Evolutionary conservation across 1,140 invertebrate species (phyloP), one percentile per base, ranked within the genome.

Genomic region (Polypedilum vanderplanki): DNA sequence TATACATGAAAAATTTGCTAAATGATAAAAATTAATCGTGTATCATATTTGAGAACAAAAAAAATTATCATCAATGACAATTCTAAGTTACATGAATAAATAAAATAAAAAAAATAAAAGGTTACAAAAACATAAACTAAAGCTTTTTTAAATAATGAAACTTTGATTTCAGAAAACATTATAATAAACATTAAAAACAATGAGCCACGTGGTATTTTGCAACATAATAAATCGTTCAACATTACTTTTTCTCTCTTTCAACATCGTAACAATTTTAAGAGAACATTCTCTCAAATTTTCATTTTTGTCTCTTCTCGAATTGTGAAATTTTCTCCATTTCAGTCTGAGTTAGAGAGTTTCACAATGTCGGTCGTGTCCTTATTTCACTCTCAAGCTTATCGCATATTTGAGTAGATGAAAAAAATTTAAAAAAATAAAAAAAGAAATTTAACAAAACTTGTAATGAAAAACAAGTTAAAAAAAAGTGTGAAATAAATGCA

Each of bases 291-390:
- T 12, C 46, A 57, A 57, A 15, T 57, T 57, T 57, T 15, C 46
- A 57, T 0, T n/a, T 15, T 57, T 33, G 5, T 5, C 15, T 57
- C 46, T 57, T n/a, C 46, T 57, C 46, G n/a, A 57, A 46, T 3
- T 57, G 10, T n/a, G 24, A 57, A 57, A 57, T n/a, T n/a, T 57
- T 57, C 46, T 15, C 46, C 46, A 57, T 33, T 33, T 57, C 46
- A 57, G 46, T 57, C 46, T 57, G 46, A 57, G 46, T 57, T n/a
- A 57, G n/a, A 57, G n/a, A 15, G 12, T 57, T 57, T 57, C 46
- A n/a, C 12, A 4, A n/a, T 57, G 46, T n/a, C 12, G n/a, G 46
- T 57, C 12, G 46, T n/a, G 10, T 57, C n/a, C 10, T n/a, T 4
- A 15, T 57, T 57, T 57, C 15, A 4, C 12, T 57, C 46, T 57